Conservation (phyloP, 2,113 vertebrate species). For the Dromiciops gliroides region DNA sequence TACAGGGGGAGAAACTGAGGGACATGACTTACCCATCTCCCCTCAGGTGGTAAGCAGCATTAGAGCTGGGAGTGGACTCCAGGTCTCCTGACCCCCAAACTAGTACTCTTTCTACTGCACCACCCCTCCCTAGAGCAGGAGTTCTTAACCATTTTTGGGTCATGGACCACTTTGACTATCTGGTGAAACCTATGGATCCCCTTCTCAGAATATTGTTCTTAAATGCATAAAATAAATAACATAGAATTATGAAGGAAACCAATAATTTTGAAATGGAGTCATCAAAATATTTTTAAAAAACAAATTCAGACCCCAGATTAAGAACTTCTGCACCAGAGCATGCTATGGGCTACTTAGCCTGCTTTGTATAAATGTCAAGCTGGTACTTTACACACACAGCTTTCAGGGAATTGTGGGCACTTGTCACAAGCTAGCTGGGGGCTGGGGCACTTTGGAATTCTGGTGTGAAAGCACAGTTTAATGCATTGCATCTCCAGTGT, state of each 20-base stretch:
- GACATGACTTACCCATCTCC: background rate
- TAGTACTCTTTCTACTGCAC: background rate
- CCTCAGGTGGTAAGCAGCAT: background rate
- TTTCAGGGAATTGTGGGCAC: background rate
- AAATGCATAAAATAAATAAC: background rate
- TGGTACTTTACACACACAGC: background rate
- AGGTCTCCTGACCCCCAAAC: background rate
- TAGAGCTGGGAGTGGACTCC: background rate
- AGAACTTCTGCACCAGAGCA: background rate
- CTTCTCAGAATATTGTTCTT: background rate
- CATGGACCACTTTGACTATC: background rate
- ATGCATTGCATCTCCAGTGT: background rate
- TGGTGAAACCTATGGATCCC: background rate
- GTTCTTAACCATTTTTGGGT: too few species aligned
- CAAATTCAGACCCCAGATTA: background rate
- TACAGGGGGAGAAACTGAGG: background rate
- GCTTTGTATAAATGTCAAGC: background rate
- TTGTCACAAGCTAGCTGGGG: background rate
- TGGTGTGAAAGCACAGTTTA: background rate
- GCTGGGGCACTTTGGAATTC: background rate
- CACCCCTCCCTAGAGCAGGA: background rate
- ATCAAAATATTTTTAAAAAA: background rate
- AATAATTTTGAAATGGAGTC: background rate
- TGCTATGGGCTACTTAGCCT: background rate
- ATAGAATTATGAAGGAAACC: background rate